Evolutionary conservation across 1,140 invertebrate genomes (phyloP).

Genomic region (Drosophila lowei): DNA sequence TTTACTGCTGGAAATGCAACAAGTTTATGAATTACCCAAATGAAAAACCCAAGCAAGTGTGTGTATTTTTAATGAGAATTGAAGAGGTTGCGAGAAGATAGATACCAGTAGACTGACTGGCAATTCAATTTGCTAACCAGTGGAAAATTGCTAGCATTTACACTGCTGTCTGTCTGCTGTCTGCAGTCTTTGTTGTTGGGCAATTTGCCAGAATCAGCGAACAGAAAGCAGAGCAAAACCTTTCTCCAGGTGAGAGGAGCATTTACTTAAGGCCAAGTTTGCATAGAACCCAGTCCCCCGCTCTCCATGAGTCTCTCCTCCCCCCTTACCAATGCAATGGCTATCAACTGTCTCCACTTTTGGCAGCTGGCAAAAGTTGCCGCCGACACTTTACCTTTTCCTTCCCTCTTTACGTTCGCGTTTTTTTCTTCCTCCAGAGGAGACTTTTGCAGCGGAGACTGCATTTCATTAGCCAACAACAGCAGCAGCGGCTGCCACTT

Average conservation of each 20-base stretch:
- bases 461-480: constrained; percentile 74
- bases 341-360: constrained; percentile 78
- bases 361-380: constrained; percentile 74
- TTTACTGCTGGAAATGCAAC: constrained; percentile 4
- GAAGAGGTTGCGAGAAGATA: background rate
- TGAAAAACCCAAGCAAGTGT: background rate
- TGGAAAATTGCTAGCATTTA: constrained; percentile 47
- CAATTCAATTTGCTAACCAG: constrained; percentile 72
- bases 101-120: constrained; percentile 38
- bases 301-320: background rate
- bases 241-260: constrained; percentile 26
- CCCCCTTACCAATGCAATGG: background rate
- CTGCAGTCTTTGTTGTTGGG: constrained; percentile 38
- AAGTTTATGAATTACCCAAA: background rate
- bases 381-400: constrained; percentile 45
- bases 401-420: constrained; percentile 1
- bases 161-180: constrained; percentile 24
- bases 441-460: constrained; percentile 38
- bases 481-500: constrained; percentile 65
- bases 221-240: constrained; percentile 13
- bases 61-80: background rate
- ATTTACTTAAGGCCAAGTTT: constrained; percentile 71
- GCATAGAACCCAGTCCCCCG: background rate
- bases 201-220: constrained; percentile 56
- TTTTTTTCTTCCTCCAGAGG: constrained; percentile 3